Evolutionary conservation across 2,888 invertebrate species (phyloP).

Genomic region (Eilema griseolum): DNA sequence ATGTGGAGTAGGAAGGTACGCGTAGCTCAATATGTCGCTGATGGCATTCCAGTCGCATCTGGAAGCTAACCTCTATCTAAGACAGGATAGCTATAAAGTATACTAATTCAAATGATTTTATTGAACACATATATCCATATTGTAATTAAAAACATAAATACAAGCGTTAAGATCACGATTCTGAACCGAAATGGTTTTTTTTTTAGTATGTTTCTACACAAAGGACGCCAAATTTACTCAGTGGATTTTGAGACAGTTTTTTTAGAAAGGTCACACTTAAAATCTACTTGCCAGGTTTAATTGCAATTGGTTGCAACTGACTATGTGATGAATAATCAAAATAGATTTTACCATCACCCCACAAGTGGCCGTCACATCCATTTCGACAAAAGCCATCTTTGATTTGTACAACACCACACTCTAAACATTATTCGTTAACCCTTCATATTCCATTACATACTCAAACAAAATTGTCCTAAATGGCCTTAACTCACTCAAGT

Average conservation of each 20-base stretch:
- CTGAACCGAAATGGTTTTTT: too few relatives aligned
- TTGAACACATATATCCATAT: too few relatives aligned
- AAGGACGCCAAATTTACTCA: too few relatives aligned
- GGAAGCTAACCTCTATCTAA: slow-evolving; percentile 40
- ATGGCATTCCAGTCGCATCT: slow-evolving; percentile 53
- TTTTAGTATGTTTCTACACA: too few relatives aligned
- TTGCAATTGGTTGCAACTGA: too few relatives aligned
- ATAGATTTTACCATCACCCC: background rate
- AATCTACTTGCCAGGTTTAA: too few relatives aligned
- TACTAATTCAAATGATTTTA: background rate
- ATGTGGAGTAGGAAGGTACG: slow-evolving; percentile 36
- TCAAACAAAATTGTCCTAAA: slow-evolving; percentile 46
- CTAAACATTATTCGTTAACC: slow-evolving; percentile 21
- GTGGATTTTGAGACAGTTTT: too few relatives aligned
- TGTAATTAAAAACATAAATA: too few relatives aligned
- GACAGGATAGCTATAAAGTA: slow-evolving; percentile 22
- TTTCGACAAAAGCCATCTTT: background rate
- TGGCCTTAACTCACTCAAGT: slow-evolving; percentile 46
- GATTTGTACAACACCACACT: background rate
- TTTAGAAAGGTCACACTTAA: too few relatives aligned
- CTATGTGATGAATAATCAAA: too few relatives aligned
- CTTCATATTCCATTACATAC: slow-evolving; percentile 17
- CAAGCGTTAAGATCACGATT: too few relatives aligned
- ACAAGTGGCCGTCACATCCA: background rate
- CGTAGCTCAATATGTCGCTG: slow-evolving; percentile 47